Evolutionary conservation across 37 sponge, comb jelly and placozoan species (phyloP).

Genomic region (Oopsacas minuta): DNA sequence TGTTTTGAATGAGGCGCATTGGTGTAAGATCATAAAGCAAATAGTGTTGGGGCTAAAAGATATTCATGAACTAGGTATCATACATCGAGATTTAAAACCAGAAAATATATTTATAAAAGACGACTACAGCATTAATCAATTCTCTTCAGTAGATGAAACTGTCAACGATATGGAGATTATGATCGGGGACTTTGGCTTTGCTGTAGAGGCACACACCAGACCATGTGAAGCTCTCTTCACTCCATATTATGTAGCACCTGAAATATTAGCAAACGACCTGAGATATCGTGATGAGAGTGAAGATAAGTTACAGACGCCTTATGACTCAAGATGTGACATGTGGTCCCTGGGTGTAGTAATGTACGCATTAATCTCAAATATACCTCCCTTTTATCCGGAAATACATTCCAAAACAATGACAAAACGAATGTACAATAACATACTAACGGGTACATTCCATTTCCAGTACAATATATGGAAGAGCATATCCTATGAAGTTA

Average conservation of each 20-base stretch:
- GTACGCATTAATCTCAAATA: slow-evolving; percentile 39
- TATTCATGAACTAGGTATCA: background rate
- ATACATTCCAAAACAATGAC: background rate
- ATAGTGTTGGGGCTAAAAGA: background rate
- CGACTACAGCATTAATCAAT: background rate
- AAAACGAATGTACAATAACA: slow-evolving; percentile 5
- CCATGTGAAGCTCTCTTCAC: slow-evolving; percentile 8
- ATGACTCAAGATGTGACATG: slow-evolving; percentile 69
- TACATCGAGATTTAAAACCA: background rate
- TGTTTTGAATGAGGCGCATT: background rate
- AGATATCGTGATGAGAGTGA: slow-evolving; percentile 39
- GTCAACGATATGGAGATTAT: background rate
- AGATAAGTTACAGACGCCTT: background rate
- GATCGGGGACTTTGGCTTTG: slow-evolving; percentile 4
- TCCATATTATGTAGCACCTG: slow-evolving; percentile 55
- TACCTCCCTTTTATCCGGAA: background rate
- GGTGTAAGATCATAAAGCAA: background rate
- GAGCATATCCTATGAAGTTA: background rate
- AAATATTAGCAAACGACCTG: slow-evolving; percentile 64
- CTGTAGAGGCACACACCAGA: background rate
- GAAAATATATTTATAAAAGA: background rate
- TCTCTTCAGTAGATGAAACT: background rate
- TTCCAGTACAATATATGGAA: background rate
- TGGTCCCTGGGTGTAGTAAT: slow-evolving; percentile 97
- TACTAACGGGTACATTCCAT: background rate